Evolutionary conservation across 2,888 invertebrate species (phyloP), one percentile per base, ranked within the genome.

Genomic region (Parascotia fuliginaria): DNA sequence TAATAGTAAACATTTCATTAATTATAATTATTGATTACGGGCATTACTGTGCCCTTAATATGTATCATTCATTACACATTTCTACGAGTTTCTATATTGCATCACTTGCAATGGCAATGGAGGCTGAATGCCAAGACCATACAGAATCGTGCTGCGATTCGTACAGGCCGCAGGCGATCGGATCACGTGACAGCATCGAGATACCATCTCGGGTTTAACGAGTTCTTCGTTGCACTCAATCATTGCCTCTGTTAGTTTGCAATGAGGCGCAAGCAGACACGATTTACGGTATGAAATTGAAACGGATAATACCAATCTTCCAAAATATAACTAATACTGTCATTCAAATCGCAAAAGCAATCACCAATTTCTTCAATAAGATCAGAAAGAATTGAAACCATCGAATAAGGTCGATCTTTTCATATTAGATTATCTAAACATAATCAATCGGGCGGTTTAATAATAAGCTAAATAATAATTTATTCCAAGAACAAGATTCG

Each of bases 211-310:
- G 69, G 76, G 73, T 79, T 71, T 87, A 87, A 89, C 86, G 88
- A 87, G 83, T 86, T 86, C 79, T 81, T 81, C 79, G 79, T 61
- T 84, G 85, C 84, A 83, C 76, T 85, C 83, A 82, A 86, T 87
- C 81, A 84, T 77, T 80, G 83, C 77, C 73, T 63, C 70, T 65
- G 71, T 68, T 69, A 62, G 64, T 65, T 67, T 59, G 60, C 65
- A 73, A 70, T 66, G 60, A 59, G 58, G 60, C 61, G 65, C 64
- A 71, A 68, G 65, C 75, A 73, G 68, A 68, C 47, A 52, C 46
- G 52, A 60, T 67, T 64, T 60, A 44, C 52, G 42, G 61, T 48
- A 22, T 32, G 16, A 66, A 40, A 67, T 46, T 22, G 41, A 46
- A 44, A 42, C 36, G 38, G 43, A 41, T 46, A 38, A 38, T 43